Conservation (phyloP, 1,140 invertebrate genomes). For the Hycleus phaleratus region DNA sequence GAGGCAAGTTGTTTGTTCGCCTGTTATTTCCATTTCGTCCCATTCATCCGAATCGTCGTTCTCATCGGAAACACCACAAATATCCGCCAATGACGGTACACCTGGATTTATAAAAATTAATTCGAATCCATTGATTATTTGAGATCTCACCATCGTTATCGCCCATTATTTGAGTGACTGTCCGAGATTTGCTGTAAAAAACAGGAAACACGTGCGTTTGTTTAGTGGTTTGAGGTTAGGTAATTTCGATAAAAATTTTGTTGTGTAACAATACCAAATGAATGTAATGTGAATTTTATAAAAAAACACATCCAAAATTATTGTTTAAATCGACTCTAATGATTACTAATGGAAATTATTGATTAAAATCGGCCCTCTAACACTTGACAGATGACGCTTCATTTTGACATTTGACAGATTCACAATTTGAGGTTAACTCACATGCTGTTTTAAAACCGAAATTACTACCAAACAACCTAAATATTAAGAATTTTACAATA, state of each 20-base stretch:
- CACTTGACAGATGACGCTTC: not conserved
- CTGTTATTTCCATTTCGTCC: slow-evolving; percentile 40
- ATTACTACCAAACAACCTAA: no score
- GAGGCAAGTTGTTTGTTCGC: slow-evolving; percentile 45
- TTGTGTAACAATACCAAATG: not conserved
- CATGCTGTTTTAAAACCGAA: no score
- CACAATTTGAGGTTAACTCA: not conserved
- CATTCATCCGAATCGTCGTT: slow-evolving; percentile 40
- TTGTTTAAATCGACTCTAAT: slow-evolving; percentile 8
- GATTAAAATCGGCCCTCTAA: slow-evolving; percentile 12
- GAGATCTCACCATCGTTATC: slow-evolving; percentile 1
- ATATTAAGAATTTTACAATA: no score
- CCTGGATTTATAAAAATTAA: not conserved
- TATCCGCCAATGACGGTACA: not conserved
- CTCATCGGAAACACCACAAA: slow-evolving; percentile 12
- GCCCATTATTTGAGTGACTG: slow-evolving; percentile 6
- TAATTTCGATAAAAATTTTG: not conserved
- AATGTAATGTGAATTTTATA: not conserved
- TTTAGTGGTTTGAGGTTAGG: slow-evolving; percentile 2
- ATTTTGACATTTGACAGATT: slow-evolving; percentile 9
- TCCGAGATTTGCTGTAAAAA: not conserved
- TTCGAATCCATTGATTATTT: not conserved
- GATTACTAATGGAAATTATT: slow-evolving; percentile 23
- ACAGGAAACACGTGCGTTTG: slow-evolving; percentile 1
- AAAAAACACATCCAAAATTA: slow-evolving; percentile 5